Conservation (phyloP, 2,113 vertebrate species). For the Platichthys flesus region DNA sequence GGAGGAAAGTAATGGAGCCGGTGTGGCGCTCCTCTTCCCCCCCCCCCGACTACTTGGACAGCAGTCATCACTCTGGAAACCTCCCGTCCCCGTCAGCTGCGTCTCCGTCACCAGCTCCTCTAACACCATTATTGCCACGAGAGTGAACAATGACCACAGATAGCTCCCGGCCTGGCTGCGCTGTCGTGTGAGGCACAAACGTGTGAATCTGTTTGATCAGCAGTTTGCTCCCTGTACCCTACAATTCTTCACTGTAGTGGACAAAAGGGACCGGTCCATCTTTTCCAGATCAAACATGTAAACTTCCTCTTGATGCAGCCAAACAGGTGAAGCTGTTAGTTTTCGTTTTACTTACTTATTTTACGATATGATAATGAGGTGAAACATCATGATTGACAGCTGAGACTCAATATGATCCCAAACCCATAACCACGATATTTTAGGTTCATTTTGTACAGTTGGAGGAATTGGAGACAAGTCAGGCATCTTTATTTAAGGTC, state of each 20-base stretch:
- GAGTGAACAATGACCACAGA: slow-evolving; percentile 10
- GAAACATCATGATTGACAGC: too few species aligned
- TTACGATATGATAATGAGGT: too few species aligned
- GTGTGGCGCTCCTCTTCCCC: background rate
- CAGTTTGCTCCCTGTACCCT: too few species aligned
- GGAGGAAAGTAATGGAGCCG: slow-evolving; percentile 42
- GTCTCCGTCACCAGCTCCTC: background rate
- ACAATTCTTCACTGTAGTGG: too few species aligned
- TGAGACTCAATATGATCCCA: too few species aligned
- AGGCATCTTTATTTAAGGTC: too few species aligned
- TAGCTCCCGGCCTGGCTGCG: background rate
- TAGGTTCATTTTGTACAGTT: too few species aligned
- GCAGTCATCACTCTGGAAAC: slow-evolving; percentile 38
- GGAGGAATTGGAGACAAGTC: too few species aligned
- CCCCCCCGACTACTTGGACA: slow-evolving; percentile 13
- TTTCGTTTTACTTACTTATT: too few species aligned
- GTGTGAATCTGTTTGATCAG: background rate
- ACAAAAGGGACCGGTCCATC: too few species aligned
- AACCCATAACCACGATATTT: too few species aligned
- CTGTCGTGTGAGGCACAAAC: slow-evolving; percentile 7
- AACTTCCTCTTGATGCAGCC: slow-evolving; percentile 29
- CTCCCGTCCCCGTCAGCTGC: slow-evolving; percentile 17
- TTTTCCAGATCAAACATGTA: background rate
- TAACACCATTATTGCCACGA: background rate
- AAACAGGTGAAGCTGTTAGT: slow-evolving; percentile 8